Percentiles rank a stretch among this genome's conserved stretches.
Evolutionary conservation across 2,888 invertebrate genomes (phyloP).

Genomic region (Drosophila imparisetae): DNA sequence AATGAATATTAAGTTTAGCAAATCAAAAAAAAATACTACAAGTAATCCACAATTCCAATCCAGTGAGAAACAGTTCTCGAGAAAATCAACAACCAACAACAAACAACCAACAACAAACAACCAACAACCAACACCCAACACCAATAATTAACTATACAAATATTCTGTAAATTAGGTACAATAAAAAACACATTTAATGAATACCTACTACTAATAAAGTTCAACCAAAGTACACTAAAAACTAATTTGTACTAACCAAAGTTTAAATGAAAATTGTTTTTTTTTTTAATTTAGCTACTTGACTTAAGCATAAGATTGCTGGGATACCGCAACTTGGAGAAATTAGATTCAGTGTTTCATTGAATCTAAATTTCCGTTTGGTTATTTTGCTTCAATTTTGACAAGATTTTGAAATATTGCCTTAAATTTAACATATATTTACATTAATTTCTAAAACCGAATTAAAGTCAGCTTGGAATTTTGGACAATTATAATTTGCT

Average conservation of each 20-base stretch:
- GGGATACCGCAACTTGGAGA: neutral
- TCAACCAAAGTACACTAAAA: conserved; percentile 27
- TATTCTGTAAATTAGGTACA: conserved; percentile 46
- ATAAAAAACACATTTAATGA: conserved; percentile 43
- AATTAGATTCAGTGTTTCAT: neutral
- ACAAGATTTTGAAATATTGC: neutral
- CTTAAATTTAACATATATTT: neutral
- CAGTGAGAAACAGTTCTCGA: conserved; percentile 1
- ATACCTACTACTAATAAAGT: conserved; percentile 47
- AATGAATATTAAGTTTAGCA: conserved; percentile 48
- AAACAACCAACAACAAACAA: conserved; percentile 2
- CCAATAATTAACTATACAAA: conserved; percentile 32
- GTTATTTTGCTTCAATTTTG: neutral
- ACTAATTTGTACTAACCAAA: conserved; percentile 30
- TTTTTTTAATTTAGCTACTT: neutral
- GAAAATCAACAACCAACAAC: conserved; percentile 10
- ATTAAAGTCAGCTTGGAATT: neutral
- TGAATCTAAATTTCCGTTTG: neutral
- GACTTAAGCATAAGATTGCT: neutral
- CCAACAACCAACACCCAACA: neutral
- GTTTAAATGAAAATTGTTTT: neutral
- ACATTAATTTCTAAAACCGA: neutral
- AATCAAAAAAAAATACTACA: conserved; percentile 18
- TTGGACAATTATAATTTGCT: neutral
- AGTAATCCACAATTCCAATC: conserved; percentile 18